Conservation (phyloP, 1,140 invertebrate species). For the Araneus ventricosus region DNA sequence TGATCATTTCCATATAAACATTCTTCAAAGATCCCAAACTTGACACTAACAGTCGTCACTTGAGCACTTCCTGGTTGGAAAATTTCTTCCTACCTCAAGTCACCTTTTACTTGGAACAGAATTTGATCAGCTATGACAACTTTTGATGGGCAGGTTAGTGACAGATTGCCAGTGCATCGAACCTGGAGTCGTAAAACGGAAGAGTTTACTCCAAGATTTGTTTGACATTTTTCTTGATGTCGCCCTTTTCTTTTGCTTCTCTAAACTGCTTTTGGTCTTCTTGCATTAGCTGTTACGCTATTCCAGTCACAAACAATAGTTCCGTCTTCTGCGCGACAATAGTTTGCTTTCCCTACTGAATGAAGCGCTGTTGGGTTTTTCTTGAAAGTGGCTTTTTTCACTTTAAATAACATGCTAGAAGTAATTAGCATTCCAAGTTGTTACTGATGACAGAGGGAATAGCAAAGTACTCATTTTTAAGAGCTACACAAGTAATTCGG, state of each 20-base stretch:
- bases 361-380: neutral
- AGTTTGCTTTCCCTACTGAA: neutral
- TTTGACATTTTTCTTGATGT: neutral
- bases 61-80: constrained; percentile 27
- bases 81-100: constrained; percentile 1
- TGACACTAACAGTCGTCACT: constrained; percentile 48
- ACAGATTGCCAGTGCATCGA: constrained; percentile 3
- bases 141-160: neutral
- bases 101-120: constrained; percentile 7
- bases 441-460: too few relatives aligned
- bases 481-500: too few relatives aligned
- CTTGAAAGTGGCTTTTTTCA: neutral
- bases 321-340: neutral
- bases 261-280: neutral
- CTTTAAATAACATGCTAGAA: neutral
- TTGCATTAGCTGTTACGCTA: constrained; percentile 26
- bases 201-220: neutral
- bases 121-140: constrained; percentile 34
- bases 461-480: too few relatives aligned
- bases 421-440: too few relatives aligned
- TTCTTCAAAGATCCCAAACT: constrained; percentile 8
- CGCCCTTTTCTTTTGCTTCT: neutral
- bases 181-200: neutral
- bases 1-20: constrained; percentile 40
- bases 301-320: constrained; percentile 16